These are phyloP conservation scores for Brachionus paranguensis DNA, from an alignment of 1,140 invertebrate species.

Conservation along the genomic window DNA sequence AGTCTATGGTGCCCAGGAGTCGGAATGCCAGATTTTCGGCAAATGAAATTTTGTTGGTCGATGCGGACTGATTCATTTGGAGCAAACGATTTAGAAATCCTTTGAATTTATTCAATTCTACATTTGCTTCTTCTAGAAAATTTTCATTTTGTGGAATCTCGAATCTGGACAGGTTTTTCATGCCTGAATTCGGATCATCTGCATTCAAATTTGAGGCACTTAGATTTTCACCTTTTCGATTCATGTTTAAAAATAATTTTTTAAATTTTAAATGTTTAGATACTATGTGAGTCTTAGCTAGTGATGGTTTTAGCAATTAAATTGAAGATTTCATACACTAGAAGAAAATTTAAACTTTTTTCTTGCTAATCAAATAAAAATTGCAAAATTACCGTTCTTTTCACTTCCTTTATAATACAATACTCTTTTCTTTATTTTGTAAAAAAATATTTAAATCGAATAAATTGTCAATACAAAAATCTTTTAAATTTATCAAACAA, in stretches of 20 bases:
- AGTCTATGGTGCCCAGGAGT: slow-evolving; percentile 9
- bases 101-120: slow-evolving; percentile 1
- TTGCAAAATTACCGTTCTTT: too few species aligned
- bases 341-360: neutral
- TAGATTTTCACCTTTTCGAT: neutral
- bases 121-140: neutral
- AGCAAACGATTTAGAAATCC: neutral
- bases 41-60: slow-evolving; percentile 21
- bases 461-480: too few species aligned
- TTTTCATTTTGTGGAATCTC: neutral
- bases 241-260: neutral
- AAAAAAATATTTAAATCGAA: too few species aligned
- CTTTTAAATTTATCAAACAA: too few species aligned
- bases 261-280: neutral
- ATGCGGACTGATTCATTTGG: neutral
- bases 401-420: neutral
- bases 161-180: neutral
- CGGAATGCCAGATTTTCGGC: slow-evolving; percentile 23
- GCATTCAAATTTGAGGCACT: neutral
- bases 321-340: neutral
- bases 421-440: neutral
- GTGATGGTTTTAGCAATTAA: neutral
- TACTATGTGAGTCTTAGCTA: neutral
- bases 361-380: neutral
- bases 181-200: neutral